Evolutionary conservation across 2,797 vertebrate species (phyloP).

Genomic region (Sebastes melanostomus): DNA sequence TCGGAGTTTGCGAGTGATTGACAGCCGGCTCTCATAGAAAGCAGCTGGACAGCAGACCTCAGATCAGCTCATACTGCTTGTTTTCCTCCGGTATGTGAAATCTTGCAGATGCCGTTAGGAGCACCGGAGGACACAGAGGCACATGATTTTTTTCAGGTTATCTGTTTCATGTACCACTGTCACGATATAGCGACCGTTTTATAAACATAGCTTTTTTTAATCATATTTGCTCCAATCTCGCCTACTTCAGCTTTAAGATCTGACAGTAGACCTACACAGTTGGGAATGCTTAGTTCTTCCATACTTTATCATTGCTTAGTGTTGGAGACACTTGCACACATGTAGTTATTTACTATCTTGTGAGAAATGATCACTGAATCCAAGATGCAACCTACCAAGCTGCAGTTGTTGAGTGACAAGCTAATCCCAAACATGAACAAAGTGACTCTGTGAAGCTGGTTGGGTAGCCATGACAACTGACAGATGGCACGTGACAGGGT

Average conservation of each 20-base stretch:
- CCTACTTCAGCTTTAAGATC: background rate
- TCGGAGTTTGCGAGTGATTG: no score
- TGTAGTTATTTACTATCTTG: background rate
- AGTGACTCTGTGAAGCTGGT: background rate
- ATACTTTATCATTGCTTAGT: background rate
- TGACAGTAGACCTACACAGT: background rate
- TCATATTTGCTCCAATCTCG: no score
- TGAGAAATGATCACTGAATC: background rate
- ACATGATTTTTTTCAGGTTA: no score
- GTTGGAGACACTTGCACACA: background rate
- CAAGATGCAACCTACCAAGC: background rate
- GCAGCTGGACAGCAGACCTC: no score
- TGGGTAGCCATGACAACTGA: background rate
- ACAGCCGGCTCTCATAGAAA: no score
- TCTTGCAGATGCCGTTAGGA: no score
- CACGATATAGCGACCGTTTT: no score
- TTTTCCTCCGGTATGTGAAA: no score
- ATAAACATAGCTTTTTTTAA: no score
- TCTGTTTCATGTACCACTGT: no score
- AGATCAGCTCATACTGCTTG: no score
- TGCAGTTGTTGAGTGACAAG: background rate
- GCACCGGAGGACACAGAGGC: no score
- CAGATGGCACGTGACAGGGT: background rate
- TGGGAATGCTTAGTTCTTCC: background rate
- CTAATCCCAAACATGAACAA: background rate